Percentiles rank a stretch among this genome's conserved stretches.
Conservation (phyloP, 2,888 invertebrate genomes). For the Crematogaster levior region DNA sequence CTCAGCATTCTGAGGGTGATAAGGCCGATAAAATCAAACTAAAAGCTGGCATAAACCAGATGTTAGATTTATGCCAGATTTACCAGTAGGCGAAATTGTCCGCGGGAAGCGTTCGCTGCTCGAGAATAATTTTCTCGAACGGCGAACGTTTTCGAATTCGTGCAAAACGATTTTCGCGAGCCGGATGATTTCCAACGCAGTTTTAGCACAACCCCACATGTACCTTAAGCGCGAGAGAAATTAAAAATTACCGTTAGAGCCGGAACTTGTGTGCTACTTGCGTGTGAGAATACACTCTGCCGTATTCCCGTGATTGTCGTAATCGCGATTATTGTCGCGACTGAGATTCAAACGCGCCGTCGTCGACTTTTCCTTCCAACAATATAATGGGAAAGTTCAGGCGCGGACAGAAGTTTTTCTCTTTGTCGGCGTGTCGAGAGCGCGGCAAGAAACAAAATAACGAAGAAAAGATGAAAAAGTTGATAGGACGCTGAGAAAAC, state of each 20-base stretch:
- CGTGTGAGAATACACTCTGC: background rate
- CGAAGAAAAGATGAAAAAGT: slow-evolving; percentile 34
- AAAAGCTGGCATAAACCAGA: too few relatives aligned
- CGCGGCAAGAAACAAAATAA: slow-evolving; percentile 42
- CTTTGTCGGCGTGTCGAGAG: slow-evolving; percentile 31
- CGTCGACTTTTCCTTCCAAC: slow-evolving; percentile 9
- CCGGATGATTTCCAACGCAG: slow-evolving; percentile 45
- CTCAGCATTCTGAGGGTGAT: slow-evolving; percentile 9
- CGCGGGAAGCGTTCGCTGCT: slow-evolving; percentile 44
- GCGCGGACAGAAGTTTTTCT: slow-evolving; percentile 30
- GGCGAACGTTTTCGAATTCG: slow-evolving; percentile 40
- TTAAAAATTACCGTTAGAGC: slow-evolving; percentile 37
- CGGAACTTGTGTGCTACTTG: slow-evolving; percentile 17
- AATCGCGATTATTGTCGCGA: slow-evolving; percentile 48
- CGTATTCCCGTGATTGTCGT: slow-evolving; percentile 17
- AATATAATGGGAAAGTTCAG: slow-evolving; percentile 37
- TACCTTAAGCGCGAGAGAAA: slow-evolving; percentile 36
- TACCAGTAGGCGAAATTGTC: slow-evolving; percentile 45
- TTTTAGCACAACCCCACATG: background rate
- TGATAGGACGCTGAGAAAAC: slow-evolving; percentile 43
- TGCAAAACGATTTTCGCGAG: slow-evolving; percentile 60
- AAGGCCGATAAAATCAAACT: slow-evolving; percentile 45
- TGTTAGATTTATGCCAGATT: slow-evolving; percentile 49
- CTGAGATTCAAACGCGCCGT: slow-evolving; percentile 46
- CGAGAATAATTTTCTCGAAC: slow-evolving; percentile 57